Conservation (phyloP, 2,797 vertebrate genomes). For the Sparidentex hasta region DNA sequence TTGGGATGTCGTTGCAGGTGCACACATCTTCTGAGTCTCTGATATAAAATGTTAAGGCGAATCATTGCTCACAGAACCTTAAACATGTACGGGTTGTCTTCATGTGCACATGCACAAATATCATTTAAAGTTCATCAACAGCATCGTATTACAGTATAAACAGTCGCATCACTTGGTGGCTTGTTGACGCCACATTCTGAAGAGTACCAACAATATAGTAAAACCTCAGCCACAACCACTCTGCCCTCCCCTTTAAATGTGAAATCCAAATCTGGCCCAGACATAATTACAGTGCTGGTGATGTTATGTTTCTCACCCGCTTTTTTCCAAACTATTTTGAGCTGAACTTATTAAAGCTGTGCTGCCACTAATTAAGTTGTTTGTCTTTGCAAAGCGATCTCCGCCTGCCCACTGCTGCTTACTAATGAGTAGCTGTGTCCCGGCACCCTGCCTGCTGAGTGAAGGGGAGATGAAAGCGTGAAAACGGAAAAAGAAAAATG, state of each 20-base stretch:
- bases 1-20: conserved; percentile 19
- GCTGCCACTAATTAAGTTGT: conserved; percentile 83
- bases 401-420: conserved; percentile 71
- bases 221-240: conserved; percentile 29
- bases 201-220: conserved; percentile 38
- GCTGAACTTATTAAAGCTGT: conserved; percentile 77
- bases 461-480: conserved; percentile 65
- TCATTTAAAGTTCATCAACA: conserved; percentile 20
- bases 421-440: conserved; percentile 77
- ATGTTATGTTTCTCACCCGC: conserved; percentile 59
- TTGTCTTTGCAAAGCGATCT: conserved; percentile 82
- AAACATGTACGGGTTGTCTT: neutral
- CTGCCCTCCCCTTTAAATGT: conserved; percentile 41
- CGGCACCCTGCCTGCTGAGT: conserved; percentile 62
- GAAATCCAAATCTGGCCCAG: conserved; percentile 47
- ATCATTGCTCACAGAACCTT: neutral
- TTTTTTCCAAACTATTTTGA: conserved; percentile 75
- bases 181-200: conserved; percentile 31
- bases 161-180: conserved; percentile 27
- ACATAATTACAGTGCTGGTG: conserved; percentile 68
- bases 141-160: conserved; percentile 1
- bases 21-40: conserved; percentile 4
- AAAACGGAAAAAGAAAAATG: conserved; percentile 50
- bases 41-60: conserved; percentile 25
- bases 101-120: neutral